Conservation (phyloP, 2,113 vertebrate genomes). For the Salvelinus namaycush region DNA sequence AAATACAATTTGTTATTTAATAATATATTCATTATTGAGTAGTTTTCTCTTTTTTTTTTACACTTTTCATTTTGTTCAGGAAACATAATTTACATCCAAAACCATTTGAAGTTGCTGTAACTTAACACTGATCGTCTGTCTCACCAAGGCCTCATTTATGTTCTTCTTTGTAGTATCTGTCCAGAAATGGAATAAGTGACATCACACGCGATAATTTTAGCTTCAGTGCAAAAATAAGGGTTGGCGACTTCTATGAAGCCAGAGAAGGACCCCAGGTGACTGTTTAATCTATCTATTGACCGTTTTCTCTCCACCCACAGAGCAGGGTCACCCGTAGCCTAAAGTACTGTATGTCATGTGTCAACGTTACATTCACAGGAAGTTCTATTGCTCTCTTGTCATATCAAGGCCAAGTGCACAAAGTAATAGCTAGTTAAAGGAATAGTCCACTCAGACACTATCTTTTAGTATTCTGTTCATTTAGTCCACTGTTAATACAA, state of each 20-base stretch:
- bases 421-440: too few relatives aligned
- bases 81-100: background rate
- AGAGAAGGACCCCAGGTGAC: conserved; percentile 92
- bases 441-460: too few relatives aligned
- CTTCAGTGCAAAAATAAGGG: conserved; percentile 97
- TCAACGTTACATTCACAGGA: background rate
- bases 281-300: conserved; percentile 10
- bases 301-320: conserved; percentile 27
- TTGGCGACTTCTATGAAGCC: conserved; percentile 98
- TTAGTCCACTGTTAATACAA: too few relatives aligned
- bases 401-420: too few relatives aligned
- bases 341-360: background rate
- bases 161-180: conserved; percentile 87
- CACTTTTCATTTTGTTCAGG: background rate
- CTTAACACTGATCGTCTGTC: background rate
- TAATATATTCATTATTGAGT: background rate
- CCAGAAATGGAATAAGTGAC: conserved; percentile 92
- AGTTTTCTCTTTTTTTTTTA: background rate
- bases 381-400: too few relatives aligned
- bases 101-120: conserved; percentile 10
- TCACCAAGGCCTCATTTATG: conserved; percentile 25
- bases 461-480: too few relatives aligned
- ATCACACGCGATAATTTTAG: conserved; percentile 97
- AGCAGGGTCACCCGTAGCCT: background rate
- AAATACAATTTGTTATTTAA: background rate